phyloP scores from a whole-genome alignment of 2,888 invertebrate genomes.

The Drosophila recens region DNA sequence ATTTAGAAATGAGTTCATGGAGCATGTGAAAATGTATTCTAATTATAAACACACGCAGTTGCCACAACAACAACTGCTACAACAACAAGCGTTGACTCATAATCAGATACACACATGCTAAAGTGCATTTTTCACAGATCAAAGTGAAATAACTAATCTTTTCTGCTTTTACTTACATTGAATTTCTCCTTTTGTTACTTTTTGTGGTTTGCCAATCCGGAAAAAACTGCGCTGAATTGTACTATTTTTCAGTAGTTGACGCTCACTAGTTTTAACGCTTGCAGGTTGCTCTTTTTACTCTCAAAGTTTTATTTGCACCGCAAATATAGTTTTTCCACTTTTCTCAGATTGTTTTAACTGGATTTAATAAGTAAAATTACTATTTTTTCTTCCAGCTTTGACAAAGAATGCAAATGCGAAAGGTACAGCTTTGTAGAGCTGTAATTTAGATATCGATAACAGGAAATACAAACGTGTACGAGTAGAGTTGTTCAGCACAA shows the following conservation, averaged over 20 bases:
- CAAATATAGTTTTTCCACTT: background rate
- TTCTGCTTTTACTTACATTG: conserved; percentile 35
- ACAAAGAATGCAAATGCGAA: conserved; percentile 30
- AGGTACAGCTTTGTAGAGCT: conserved; percentile 42
- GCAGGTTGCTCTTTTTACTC: background rate
- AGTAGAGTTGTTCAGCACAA: background rate
- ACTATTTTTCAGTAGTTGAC: conserved; percentile 12
- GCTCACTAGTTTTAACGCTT: background rate
- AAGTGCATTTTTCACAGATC: background rate
- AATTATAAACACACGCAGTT: conserved; percentile 32
- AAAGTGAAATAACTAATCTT: conserved; percentile 1
- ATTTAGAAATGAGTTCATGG: conserved; percentile 49
- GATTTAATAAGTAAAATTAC: conserved; percentile 10
- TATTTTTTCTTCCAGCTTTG: conserved; percentile 37
- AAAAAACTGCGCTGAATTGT: conserved; percentile 12
- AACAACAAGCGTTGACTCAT: conserved; percentile 28
- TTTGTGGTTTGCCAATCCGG: conserved; percentile 7
- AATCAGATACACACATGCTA: conserved; percentile 26
- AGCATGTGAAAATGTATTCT: conserved; percentile 36
- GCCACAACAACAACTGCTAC: conserved; percentile 22
- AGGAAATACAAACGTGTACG: background rate
- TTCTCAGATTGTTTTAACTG: background rate
- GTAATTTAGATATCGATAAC: conserved; percentile 15
- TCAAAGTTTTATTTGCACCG: conserved; percentile 24
- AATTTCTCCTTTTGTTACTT: background rate